A percentile compares a stretch with the other conserved stretches of the same genome.
These are phyloP conservation scores for Pseudobourletiella spinata DNA, from an alignment of 1,140 invertebrate species.

Conservation along the genomic window DNA sequence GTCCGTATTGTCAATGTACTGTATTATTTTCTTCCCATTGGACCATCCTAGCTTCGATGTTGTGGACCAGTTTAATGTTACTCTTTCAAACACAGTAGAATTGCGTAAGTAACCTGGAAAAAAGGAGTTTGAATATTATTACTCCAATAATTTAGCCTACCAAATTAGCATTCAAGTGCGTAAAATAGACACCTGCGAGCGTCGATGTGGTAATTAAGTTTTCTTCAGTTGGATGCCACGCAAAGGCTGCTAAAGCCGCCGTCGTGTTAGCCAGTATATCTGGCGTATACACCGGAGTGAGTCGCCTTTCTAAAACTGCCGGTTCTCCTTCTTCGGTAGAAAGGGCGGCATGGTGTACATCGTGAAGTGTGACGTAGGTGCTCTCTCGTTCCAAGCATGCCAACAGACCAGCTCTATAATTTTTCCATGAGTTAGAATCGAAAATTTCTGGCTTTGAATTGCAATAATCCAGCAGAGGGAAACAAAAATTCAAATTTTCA, in stretches of 20 bases:
- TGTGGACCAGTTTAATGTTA: slow-evolving; percentile 68
- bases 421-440: no score
- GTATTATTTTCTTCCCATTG: slow-evolving; percentile 56
- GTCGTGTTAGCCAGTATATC: not conserved
- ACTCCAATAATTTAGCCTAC: not conserved
- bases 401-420: slow-evolving; percentile 60
- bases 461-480: not conserved
- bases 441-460: no score
- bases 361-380: slow-evolving; percentile 58
- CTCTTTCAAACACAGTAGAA: slow-evolving; percentile 67
- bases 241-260: slow-evolving; percentile 55
- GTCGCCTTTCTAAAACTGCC: slow-evolving; percentile 60
- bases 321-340: slow-evolving; percentile 63
- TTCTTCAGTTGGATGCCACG: slow-evolving; percentile 71
- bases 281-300: slow-evolving; percentile 38
- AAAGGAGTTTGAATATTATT: not conserved
- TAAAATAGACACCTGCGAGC: slow-evolving; percentile 44
- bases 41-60: slow-evolving; percentile 63
- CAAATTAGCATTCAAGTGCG: slow-evolving; percentile 8
- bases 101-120: slow-evolving; percentile 52
- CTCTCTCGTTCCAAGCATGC: slow-evolving; percentile 64
- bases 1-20: slow-evolving; percentile 48
- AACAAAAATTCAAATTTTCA: slow-evolving; percentile 37
- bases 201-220: slow-evolving; percentile 63
- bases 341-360: slow-evolving; percentile 63